These are phyloP conservation scores for Hypsopygia costalis DNA, from an alignment of 2,888 invertebrate species.

Conservation along the genomic window DNA sequence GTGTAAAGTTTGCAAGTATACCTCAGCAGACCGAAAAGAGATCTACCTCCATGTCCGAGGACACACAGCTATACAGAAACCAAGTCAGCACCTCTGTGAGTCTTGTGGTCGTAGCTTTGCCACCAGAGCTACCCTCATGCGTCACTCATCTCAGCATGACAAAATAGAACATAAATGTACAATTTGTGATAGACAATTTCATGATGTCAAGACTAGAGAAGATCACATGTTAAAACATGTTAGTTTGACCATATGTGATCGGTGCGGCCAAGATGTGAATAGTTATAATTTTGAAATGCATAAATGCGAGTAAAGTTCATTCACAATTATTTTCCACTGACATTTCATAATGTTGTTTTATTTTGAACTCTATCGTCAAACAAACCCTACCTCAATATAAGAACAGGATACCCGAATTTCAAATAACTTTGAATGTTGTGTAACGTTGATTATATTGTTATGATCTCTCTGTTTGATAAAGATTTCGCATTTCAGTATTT, in stretches of 20 bases:
- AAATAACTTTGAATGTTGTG: no score
- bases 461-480: no score
- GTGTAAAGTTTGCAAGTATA: constrained; percentile 81
- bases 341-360: no score
- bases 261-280: constrained; percentile 53
- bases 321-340: no score
- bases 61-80: constrained; percentile 51
- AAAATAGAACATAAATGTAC: constrained; percentile 34
- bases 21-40: constrained; percentile 76
- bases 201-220: constrained; percentile 34
- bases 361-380: no score
- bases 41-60: constrained; percentile 80
- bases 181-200: constrained; percentile 43
- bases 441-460: no score
- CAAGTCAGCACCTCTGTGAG: constrained; percentile 59
- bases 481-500: no score
- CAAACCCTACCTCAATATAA: no score
- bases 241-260: constrained; percentile 59
- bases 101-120: constrained; percentile 65
- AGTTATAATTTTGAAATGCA: constrained; percentile 41
- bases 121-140: constrained; percentile 42
- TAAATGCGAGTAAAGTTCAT: constrained; percentile 34
- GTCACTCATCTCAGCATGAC: constrained; percentile 49
- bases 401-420: no score
- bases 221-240: constrained; percentile 44